phyloP scores from a whole-genome alignment of 1,140 invertebrate genomes.

The Teleogryllus occipitalis region DNA sequence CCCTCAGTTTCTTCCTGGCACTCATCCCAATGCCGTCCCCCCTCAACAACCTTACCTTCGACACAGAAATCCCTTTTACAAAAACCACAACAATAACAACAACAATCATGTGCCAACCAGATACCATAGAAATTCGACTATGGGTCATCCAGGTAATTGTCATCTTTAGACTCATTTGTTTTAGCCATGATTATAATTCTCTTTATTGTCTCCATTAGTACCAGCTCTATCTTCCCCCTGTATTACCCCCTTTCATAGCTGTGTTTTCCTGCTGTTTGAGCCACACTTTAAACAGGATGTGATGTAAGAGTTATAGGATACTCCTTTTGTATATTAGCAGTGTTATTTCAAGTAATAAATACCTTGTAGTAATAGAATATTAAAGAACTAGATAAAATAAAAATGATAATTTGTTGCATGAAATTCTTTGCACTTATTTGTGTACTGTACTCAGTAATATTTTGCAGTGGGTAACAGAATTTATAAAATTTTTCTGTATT shows the following conservation, averaged over 20 bases:
- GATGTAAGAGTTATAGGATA: not conserved
- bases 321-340: not conserved
- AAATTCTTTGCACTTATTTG: not conserved
- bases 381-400: not conserved
- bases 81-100: conserved; percentile 39
- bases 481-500: too few relatives aligned
- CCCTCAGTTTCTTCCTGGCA: conserved; percentile 80
- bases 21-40: conserved; percentile 53
- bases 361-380: not conserved
- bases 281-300: not conserved
- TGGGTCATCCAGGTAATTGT: conserved; percentile 54
- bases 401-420: too few relatives aligned
- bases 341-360: not conserved
- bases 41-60: conserved; percentile 41
- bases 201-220: not conserved
- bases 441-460: not conserved
- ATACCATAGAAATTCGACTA: conserved; percentile 52
- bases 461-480: not conserved
- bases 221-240: not conserved
- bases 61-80: conserved; percentile 25
- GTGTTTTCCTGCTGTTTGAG: not conserved
- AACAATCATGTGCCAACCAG: conserved; percentile 33
- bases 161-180: not conserved
- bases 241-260: not conserved
- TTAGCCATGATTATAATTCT: not conserved